Conservation (phyloP, 1,140 invertebrate species). For the Drosophila mauritiana region DNA sequence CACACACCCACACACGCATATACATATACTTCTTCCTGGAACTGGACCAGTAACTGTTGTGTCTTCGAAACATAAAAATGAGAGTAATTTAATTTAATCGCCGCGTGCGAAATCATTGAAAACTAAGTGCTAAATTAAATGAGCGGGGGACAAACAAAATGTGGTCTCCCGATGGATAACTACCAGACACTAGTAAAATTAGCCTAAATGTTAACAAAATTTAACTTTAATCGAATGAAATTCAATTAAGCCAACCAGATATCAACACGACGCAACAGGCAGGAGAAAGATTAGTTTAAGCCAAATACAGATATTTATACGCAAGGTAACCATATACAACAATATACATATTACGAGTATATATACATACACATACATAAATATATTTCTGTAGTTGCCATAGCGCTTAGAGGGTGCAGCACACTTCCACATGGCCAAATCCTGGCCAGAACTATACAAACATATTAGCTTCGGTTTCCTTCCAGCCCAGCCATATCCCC, state of each 20-base stretch:
- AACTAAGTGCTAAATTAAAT: conserved; percentile 79
- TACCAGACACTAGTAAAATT: conserved; percentile 69
- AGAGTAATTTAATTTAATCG: conserved; percentile 45
- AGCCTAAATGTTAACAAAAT: conserved; percentile 57
- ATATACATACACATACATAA: conserved; percentile 31
- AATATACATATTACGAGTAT: conserved; percentile 28
- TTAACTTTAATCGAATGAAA: conserved; percentile 60
- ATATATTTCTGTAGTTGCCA: conserved; percentile 59
- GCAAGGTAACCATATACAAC: conserved; percentile 43
- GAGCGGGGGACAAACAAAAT: not conserved
- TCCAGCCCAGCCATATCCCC: conserved; percentile 41
- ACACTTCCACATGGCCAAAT: conserved; percentile 49
- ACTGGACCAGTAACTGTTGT: conserved; percentile 85
- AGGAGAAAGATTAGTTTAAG: conserved; percentile 33
- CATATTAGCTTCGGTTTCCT: conserved; percentile 70
- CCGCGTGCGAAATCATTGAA: conserved; percentile 63
- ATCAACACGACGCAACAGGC: conserved; percentile 24
- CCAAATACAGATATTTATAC: conserved; percentile 30
- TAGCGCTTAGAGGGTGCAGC: conserved; percentile 56
- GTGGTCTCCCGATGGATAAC: conserved; percentile 19
- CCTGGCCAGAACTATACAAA: conserved; percentile 37
- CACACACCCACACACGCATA: conserved; percentile 31
- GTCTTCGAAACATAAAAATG: conserved; percentile 72
- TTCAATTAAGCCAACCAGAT: conserved; percentile 58
- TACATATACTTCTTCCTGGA: conserved; percentile 81